Evolutionary conservation across 1,140 invertebrate species (phyloP).

Genomic region (Diuraphis noxia): DNA sequence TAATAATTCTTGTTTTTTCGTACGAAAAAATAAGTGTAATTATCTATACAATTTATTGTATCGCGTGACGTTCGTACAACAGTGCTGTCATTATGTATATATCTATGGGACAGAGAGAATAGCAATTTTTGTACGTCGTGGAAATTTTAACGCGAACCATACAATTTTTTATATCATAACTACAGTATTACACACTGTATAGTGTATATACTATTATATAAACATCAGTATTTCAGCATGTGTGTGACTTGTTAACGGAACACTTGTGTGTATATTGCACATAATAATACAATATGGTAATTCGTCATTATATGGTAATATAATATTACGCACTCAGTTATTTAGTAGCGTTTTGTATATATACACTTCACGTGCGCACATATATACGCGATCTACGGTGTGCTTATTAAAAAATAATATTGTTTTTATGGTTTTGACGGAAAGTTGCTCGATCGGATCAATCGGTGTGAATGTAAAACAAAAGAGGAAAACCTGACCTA

Average conservation of each 20-base stretch:
- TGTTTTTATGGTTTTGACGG: background rate
- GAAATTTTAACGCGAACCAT: background rate
- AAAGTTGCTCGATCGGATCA: background rate
- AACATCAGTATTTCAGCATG: background rate
- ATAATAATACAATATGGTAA: conserved; percentile 27
- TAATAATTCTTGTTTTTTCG: background rate
- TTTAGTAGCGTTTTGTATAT: conserved; percentile 6
- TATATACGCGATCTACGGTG: background rate
- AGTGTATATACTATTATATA: no score
- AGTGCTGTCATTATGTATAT: background rate
- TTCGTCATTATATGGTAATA: conserved; percentile 42
- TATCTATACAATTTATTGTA: background rate
- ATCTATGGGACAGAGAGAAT: background rate
- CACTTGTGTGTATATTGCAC: background rate
- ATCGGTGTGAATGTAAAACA: background rate
- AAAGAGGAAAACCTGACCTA: background rate
- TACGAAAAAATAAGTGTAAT: background rate
- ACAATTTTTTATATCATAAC: background rate
- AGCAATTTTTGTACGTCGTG: background rate
- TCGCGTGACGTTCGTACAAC: background rate
- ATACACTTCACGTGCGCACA: background rate
- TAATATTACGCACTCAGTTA: background rate
- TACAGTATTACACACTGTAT: background rate
- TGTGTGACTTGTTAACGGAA: background rate
- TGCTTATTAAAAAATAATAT: background rate